These are phyloP conservation scores for Lanius collurio DNA, from an alignment of 2,113 vertebrate genomes.

Conservation along the genomic window DNA sequence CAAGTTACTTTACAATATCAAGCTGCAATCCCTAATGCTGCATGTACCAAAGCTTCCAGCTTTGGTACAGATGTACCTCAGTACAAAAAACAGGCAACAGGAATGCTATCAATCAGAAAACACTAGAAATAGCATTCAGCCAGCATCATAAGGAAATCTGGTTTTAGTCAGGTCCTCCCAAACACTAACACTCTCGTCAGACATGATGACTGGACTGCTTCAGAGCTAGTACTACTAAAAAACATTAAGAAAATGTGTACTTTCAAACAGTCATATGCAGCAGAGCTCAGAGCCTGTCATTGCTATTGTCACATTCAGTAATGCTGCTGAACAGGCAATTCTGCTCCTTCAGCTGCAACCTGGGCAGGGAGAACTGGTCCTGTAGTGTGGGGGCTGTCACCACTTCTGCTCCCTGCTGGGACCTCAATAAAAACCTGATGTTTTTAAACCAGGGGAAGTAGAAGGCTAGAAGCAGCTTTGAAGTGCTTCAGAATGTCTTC, in stretches of 20 bases:
- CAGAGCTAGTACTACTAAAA: not conserved
- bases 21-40: not conserved
- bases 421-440: not conserved
- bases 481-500: not conserved
- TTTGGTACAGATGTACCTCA: not conserved
- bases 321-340: not conserved
- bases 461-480: not conserved
- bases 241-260: not conserved
- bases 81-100: not conserved
- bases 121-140: not conserved
- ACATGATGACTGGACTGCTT: not conserved
- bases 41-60: not conserved
- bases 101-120: not conserved
- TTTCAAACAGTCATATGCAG: not conserved
- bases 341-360: not conserved
- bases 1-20: not conserved
- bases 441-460: not conserved
- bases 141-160: not conserved
- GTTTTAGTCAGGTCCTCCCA: not conserved
- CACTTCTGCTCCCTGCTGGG: not conserved
- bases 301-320: not conserved
- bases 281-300: not conserved
- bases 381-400: no score
- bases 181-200: not conserved
- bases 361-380: rapidly evolving